Evolutionary conservation across 2,113 vertebrate species (phyloP), one percentile per base, ranked within the genome.

Genomic region (Mus spicilegus): DNA sequence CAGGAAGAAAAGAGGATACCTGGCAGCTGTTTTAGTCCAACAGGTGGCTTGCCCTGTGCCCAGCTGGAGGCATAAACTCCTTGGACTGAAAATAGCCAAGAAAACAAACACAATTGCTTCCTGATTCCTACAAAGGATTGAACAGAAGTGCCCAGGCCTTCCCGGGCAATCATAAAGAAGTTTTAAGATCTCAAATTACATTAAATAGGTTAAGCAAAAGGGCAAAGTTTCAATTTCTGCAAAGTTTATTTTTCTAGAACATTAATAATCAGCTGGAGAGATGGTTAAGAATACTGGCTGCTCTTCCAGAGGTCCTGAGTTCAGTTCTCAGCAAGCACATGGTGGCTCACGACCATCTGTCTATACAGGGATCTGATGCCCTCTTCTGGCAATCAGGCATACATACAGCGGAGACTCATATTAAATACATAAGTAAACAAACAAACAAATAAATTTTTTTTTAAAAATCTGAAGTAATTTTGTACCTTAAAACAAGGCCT

Each of bases 41-140:
- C 46, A 76, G 46, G 28, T 0, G 69, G 51, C 3, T 65, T 36
- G 8, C 76, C 30, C 16, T 33, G 33, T 33, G 72, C 56, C 75
- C 69, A 63, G 58, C 3, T 7, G 13, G 30, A 69, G 46, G 10
- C 5, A 77, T 51, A 39, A 84, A 7, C n/a, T 78, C 42, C 61
- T 16, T 6, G 65, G 70, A 39, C 28, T 51, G 39, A 22, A 73
- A 73, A 73, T 4, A 73, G 72, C n/a, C n/a, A 73, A 39, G 51
- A 65, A 94, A 94, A 81, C 22, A 95, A 92, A 69, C 86, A 73
- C 56, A 26, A 73, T 46, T 58, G 8, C 54, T 82, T 80, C 36
- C 61, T 88, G 28, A 16, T 85, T 88, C 90, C 76, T 73, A 92
- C 61, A 80, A 82, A 76, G 30, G 51, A 96, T 67, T 92, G 77